Evolutionary conservation across 2,888 invertebrate genomes (phyloP), one percentile per base, ranked within the genome.

Genomic region (Colletes collaris): DNA sequence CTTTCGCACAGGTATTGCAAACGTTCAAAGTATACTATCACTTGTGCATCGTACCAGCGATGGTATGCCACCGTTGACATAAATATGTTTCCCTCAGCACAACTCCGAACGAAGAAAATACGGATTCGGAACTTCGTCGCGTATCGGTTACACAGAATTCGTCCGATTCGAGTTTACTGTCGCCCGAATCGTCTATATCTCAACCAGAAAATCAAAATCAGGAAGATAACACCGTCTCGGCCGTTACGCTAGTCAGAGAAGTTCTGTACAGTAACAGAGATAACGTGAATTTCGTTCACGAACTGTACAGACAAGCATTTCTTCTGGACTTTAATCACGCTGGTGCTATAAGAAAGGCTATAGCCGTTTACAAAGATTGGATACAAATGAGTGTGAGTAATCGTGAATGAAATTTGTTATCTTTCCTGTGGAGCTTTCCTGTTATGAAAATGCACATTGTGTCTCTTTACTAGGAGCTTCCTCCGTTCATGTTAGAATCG

Each of bases 291-390:
- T 97, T 99, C 91, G 96, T 99, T 44, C 97, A 99, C 90, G 99
- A 99, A 93, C 95, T 99, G 74, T 97, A 98, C 92, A 95, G 99
- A 44, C 98, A 99, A 93, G 98, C 98, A 49, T 97, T 99, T 93
- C 94, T 98, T 63, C 94, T 99, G 88, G 97, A 97, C 84, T 98
- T 98, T 93, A 95, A 96, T 3, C 97, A 98, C 92, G 97, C 98
- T 13, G 96, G 96, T 81, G 97, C 98, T 5, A 97, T 98, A 79
- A 94, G 98, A 62, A 96, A 97, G 89, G 97, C 98, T 56, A 97
- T 99, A 86, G 96, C 97, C 58, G 97, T 98, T 4, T 99, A 99
- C 92, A 97, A 98, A 92, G 98, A 99, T 93, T 97, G 99, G 97
- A 98, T 99, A 94, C 97, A 97, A 90, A 96, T 96, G 94, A 97